phyloP scores from a whole-genome alignment of 37 sponge, comb jelly and placozoan species.

The Petrosia ficiformis region DNA sequence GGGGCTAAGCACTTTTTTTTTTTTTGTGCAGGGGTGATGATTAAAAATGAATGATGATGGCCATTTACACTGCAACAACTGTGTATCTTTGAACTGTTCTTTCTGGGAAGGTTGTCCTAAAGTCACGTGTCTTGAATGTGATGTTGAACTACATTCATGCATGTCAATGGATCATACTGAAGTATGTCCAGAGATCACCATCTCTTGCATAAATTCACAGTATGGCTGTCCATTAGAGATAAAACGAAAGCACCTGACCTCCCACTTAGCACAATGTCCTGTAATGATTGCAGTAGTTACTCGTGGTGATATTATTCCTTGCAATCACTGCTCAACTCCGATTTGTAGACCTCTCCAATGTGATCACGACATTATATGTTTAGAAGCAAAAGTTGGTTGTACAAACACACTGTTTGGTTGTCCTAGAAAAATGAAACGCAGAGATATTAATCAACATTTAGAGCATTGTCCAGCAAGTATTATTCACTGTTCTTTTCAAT shows the following conservation, averaged over 20 bases:
- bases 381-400: constrained; percentile 3
- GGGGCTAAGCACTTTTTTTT: too few species aligned
- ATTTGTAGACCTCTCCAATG: background rate
- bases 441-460: constrained; percentile 24
- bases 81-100: background rate
- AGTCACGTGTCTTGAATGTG: constrained; percentile 36
- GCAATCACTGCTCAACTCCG: background rate
- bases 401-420: constrained; percentile 51
- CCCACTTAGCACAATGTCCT: background rate
- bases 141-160: constrained; percentile 46
- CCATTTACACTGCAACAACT: constrained; percentile 9
- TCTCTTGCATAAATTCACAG: background rate
- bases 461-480: constrained; percentile 61
- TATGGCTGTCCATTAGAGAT: background rate
- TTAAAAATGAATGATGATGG: too few species aligned
- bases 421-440: constrained; percentile 7
- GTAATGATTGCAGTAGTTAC: background rate
- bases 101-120: constrained; percentile 19
- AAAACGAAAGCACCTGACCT: background rate
- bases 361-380: background rate
- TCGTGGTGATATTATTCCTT: background rate
- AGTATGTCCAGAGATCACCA: constrained; percentile 26
- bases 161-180: constrained; percentile 44
- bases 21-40: too few species aligned
- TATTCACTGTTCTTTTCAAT: constrained; percentile 5